A percentile compares a stretch with the other conserved stretches of the same genome.
These are phyloP conservation scores for Ranitomeya imitator DNA, from an alignment of 2,113 vertebrate species.

Conservation along the genomic window DNA sequence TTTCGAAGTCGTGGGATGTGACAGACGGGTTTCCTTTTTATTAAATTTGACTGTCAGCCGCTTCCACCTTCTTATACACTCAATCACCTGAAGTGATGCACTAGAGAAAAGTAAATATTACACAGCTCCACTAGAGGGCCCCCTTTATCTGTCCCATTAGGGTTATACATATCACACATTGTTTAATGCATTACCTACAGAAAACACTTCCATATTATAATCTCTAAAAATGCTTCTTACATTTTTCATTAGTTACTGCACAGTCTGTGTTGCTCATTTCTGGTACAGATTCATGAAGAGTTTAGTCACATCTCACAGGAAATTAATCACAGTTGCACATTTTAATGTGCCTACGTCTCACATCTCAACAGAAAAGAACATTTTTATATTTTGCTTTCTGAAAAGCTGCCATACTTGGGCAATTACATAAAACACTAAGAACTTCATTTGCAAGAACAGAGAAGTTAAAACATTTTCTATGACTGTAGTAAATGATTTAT, in stretches of 20 bases:
- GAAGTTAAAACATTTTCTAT: background rate
- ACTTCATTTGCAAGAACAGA: slow-evolving; percentile 18
- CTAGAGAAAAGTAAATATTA: no score
- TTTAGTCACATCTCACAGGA: slow-evolving; percentile 20
- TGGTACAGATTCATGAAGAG: background rate
- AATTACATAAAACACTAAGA: background rate
- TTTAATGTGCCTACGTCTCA: background rate
- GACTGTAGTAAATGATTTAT: slow-evolving; percentile 5
- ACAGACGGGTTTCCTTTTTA: no score
- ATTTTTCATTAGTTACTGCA: background rate
- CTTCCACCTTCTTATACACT: no score
- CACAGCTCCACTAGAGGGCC: no score
- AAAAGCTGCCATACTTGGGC: background rate
- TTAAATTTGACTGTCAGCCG: no score
- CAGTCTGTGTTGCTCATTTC: background rate
- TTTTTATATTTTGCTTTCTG: background rate
- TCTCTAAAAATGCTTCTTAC: background rate
- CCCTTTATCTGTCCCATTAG: no score
- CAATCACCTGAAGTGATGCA: no score
- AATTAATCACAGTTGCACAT: slow-evolving; percentile 18
- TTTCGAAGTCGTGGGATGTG: no score
- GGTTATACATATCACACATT: no score
- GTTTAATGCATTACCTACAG: background rate
- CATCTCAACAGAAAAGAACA: slow-evolving; percentile 11
- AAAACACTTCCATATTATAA: background rate